Conservation (phyloP, 2,888 invertebrate species). For the Sepioteuthis lessoniana region DNA sequence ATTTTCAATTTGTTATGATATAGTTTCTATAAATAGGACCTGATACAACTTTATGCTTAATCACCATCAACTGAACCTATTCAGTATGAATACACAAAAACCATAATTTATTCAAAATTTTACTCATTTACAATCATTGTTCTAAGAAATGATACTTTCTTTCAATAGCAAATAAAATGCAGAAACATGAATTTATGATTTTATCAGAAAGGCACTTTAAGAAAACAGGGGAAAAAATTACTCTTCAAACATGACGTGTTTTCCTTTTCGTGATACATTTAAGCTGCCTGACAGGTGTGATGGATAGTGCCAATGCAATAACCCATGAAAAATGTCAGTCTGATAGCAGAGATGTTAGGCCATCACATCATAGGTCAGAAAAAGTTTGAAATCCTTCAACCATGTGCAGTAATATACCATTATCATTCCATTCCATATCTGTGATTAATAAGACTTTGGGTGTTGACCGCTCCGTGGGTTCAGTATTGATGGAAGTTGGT, state of each 20-base stretch:
- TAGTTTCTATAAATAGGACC: too few relatives aligned
- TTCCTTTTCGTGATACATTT: neutral
- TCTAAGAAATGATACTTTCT: neutral
- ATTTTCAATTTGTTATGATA: too few relatives aligned
- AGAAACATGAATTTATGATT: neutral
- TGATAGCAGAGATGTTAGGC: neutral
- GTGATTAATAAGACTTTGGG: neutral
- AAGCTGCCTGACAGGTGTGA: neutral
- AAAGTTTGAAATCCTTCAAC: slow-evolving; percentile 20
- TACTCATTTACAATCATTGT: too few relatives aligned
- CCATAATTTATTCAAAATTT: too few relatives aligned
- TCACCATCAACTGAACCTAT: too few relatives aligned
- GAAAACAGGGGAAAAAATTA: neutral
- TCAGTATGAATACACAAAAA: too few relatives aligned
- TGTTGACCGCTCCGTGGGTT: neutral
- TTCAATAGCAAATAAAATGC: neutral
- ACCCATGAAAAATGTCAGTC: neutral
- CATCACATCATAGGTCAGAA: neutral
- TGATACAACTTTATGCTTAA: too few relatives aligned
- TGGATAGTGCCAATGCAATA: neutral
- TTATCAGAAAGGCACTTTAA: neutral
- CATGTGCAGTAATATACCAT: neutral
- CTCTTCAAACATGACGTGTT: neutral
- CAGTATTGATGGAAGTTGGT: too few relatives aligned
- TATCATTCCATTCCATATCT: neutral